These are phyloP conservation scores for Ridgeia piscesae DNA, from an alignment of 1,140 invertebrate species.

Conservation along the genomic window DNA sequence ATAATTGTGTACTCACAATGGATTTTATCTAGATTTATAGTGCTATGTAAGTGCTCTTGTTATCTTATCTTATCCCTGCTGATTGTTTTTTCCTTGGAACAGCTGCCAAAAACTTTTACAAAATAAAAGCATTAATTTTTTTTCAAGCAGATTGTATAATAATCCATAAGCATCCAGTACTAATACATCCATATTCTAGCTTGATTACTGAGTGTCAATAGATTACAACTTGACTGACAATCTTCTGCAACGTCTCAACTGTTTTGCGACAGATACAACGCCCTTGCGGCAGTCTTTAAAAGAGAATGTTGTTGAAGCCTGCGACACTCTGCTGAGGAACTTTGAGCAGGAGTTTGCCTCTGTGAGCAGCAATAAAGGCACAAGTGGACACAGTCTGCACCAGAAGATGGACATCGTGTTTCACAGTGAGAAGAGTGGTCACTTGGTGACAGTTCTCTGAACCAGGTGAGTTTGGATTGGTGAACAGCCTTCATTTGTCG, in stretches of 20 bases:
- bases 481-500: background rate
- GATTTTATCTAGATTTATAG: too few relatives aligned
- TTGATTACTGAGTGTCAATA: too few relatives aligned
- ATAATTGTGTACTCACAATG: too few relatives aligned
- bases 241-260: background rate
- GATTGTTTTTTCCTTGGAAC: too few relatives aligned
- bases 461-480: slow-evolving; percentile 48
- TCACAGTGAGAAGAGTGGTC: slow-evolving; percentile 51
- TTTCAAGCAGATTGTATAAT: too few relatives aligned
- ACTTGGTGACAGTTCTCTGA: slow-evolving; percentile 45
- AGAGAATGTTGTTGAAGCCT: slow-evolving; percentile 40
- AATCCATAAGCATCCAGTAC: too few relatives aligned
- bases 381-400: background rate
- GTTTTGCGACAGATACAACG: slow-evolving; percentile 39
- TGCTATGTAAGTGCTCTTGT: too few relatives aligned
- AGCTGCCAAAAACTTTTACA: too few relatives aligned
- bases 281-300: slow-evolving; percentile 43
- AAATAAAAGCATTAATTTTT: too few relatives aligned
- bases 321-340: slow-evolving; percentile 45
- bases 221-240: background rate
- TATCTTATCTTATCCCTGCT: too few relatives aligned
- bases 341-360: slow-evolving; percentile 50
- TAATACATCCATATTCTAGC: too few relatives aligned
- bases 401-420: slow-evolving; percentile 19
- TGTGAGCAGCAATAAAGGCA: slow-evolving; percentile 15